Base-by-base conservation (phyloP, 2,888 invertebrate species). In the Gymnosoma rotundatum region DNA sequence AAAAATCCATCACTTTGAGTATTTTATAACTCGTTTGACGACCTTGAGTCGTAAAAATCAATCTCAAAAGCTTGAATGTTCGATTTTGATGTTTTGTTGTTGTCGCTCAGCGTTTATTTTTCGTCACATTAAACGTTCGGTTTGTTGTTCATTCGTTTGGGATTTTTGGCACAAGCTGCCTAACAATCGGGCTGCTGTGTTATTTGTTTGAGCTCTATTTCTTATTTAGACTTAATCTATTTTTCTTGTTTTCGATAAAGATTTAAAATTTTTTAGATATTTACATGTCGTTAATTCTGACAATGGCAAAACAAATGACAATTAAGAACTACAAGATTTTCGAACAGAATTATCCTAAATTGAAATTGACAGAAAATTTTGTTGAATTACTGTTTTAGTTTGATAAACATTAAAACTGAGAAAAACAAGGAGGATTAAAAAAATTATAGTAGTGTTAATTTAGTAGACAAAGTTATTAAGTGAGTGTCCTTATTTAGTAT, bases 11-110 rank as follows among this genome's bases (percentile, higher is more conserved):
- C 81, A 81, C 69, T 50, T 58, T 58, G 61, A 50, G 63, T 81
- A 79, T 75, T 81, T 84, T 70, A 78, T 78, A 90, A 90, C 90
- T 88, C 87, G 90, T 91, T 91, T 89, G 89, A 89, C 90, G 90
- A 90, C 90, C 91, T 90, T 91, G 91, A 89, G 88, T 89, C 88
- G 88, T 88, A 90, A 90, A 88, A 89, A 87, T 82, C 82, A 76
- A 85, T 83, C n/a, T 87, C 74, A 84, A 84, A 78, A 80, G 70
- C 85, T 87, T 83, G 87, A 86, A 81, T 83, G 76, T 69, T 75
- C 38, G 54, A 72, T 72, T 72, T 72, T 66, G 48, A 66, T 70
- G 72, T 76, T 60, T 75, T 74, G 42, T 54, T 80, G 21, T 38
- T 75, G 14, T 64, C n/a, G 18, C 12, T 61, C 50, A 52, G 7